Evolutionary conservation across 2,888 invertebrate species (phyloP).

Genomic region (Corbicula japonica): DNA sequence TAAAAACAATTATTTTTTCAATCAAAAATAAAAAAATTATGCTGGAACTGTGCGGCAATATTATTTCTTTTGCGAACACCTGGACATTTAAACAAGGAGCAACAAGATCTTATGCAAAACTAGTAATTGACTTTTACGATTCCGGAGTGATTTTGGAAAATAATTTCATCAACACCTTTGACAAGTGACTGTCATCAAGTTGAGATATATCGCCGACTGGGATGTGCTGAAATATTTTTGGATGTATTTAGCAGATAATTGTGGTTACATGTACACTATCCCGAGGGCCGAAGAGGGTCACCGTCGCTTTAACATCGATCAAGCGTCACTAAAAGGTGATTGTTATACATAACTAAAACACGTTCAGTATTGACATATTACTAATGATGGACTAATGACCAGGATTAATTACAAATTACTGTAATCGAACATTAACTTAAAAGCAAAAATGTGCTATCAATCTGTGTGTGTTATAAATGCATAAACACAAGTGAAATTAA

Average conservation of each 20-base stretch:
- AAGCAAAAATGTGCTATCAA: too few relatives aligned
- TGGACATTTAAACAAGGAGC: not conserved
- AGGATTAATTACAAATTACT: conserved; percentile 16
- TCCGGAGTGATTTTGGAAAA: conserved; percentile 39
- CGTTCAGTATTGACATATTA: conserved; percentile 25
- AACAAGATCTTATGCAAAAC: not conserved
- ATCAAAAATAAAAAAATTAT: too few relatives aligned
- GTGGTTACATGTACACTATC: conserved; percentile 31
- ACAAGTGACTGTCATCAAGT: conserved; percentile 41
- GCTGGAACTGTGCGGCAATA: not conserved
- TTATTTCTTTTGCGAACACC: not conserved
- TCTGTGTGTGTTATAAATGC: too few relatives aligned
- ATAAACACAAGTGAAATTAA: too few relatives aligned
- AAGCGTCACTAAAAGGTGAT: conserved; percentile 34
- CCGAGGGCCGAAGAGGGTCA: conserved; percentile 39
- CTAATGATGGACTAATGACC: conserved; percentile 25
- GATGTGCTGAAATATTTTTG: conserved; percentile 26
- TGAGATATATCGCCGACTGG: conserved; percentile 36
- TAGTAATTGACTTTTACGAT: conserved; percentile 50
- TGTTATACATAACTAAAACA: conserved; percentile 33
- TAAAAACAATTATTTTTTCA: too few relatives aligned
- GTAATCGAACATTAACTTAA: too few relatives aligned
- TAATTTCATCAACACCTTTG: conserved; percentile 49
- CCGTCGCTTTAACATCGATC: conserved; percentile 34
- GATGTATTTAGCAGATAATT: conserved; percentile 49